Evolutionary conservation across 2,797 vertebrate species (phyloP).

Genomic region (Siniperca undulata): DNA sequence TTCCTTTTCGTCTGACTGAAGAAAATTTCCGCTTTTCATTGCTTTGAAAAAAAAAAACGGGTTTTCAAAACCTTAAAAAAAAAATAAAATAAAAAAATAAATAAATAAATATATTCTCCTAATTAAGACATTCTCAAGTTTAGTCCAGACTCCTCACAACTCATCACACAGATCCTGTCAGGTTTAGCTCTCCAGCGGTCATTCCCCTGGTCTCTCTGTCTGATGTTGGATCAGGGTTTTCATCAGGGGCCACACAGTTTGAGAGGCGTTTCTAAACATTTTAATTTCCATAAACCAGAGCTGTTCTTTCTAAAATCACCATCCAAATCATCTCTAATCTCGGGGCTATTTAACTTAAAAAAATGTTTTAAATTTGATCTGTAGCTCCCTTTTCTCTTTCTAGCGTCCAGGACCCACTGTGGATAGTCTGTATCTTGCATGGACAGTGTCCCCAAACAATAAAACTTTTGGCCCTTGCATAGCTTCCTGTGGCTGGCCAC

Average conservation of each 20-base stretch:
- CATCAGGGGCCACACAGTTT: constrained; percentile 34
- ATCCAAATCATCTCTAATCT: not conserved
- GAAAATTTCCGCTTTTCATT: not conserved
- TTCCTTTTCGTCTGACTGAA: constrained; percentile 12
- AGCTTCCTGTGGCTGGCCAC: constrained; percentile 63
- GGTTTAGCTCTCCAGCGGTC: not conserved
- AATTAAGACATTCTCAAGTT: constrained; percentile 21
- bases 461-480: constrained; percentile 24
- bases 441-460: constrained; percentile 34
- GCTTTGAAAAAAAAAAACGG: too few relatives aligned
- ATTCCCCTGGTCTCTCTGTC: constrained; percentile 32
- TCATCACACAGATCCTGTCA: constrained; percentile 26
- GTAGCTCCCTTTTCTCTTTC: not conserved
- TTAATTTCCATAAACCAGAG: not conserved
- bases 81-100: too few relatives aligned
- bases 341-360: not conserved
- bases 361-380: not conserved
- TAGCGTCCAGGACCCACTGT: not conserved
- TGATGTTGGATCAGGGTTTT: constrained; percentile 36
- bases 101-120: too few relatives aligned
- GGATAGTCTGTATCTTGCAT: not conserved
- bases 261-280: not conserved
- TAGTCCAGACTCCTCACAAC: not conserved
- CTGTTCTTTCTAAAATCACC: not conserved
- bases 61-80: too few relatives aligned